Evolutionary conservation across 2,113 vertebrate genomes (phyloP), one percentile per base, ranked within the genome.

Genomic region (Myotis yumanensis): DNA sequence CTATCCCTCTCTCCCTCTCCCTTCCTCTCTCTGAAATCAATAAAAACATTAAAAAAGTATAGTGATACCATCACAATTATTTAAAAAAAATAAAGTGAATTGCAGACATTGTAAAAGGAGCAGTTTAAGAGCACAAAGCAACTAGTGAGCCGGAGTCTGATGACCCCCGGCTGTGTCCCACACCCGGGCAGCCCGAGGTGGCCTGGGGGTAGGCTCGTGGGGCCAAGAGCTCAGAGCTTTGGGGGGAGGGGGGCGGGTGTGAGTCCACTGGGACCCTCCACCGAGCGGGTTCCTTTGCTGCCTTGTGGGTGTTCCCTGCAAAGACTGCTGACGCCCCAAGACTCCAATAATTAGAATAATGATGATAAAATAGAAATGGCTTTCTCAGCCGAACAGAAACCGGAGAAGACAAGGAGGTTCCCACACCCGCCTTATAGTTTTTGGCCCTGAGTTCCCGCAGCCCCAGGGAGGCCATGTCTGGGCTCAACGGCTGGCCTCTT

Each of bases 341-440:
- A 97, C 96, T 96, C 93, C 91, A 96, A 96, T 95, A 93, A 97
- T 95, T 96, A 94, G 88, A 97, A 90, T 92, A 89, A 93, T 90
- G 94, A 91, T 90, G 96, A 94, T 95, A 95, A 97, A 97, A 95
- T 84, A 94, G 96, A 93, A 94, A 95, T 94, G 96, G 93, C 96
- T 95, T 96, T 96, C 89, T 96, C 96, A 97, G 96, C 94, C 89
- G 94, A 97, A 88, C 93, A 97, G 97, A 96, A 96, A 95, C 91
- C 64, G 83, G 93, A 96, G 91, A 96, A 86, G 95, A 73, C 75
- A 10, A 87, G 94, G 96, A 96, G 94, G 69, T 97, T 97, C 95
- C 96, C 97, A 96, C 90, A 95, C 79, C 93, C 68, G 2, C 82
- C 71, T 95, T 97, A 92, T 94, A 97, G 96, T 95, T 97, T 92